Conservation (phyloP, 2,797 vertebrate species). For the Tokudaia tokunoshimensis region DNA sequence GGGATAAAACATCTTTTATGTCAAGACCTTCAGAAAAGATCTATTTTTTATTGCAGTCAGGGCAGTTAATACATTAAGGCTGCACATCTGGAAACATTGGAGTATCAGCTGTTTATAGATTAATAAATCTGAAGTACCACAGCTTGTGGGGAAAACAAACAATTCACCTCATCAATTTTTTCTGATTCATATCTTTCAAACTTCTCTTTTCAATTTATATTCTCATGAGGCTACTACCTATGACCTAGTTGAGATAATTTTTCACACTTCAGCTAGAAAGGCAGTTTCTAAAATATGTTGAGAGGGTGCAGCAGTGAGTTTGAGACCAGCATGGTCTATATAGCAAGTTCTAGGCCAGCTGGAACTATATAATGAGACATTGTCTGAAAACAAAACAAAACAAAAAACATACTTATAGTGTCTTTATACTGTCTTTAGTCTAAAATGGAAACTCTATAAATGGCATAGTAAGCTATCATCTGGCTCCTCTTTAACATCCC, state of each 20-base stretch:
- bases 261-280: not conserved
- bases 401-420: not conserved
- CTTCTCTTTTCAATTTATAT: not conserved
- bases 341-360: not conserved
- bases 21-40: constrained; percentile 14
- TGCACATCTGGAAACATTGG: not conserved
- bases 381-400: not conserved
- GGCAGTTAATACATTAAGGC: not conserved
- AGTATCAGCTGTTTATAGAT: not conserved
- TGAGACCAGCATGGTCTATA: not conserved
- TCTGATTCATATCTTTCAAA: not conserved
- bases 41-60: not conserved
- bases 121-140: not conserved
- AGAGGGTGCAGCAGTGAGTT: not conserved
- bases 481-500: not conserved
- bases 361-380: not conserved
- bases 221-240: not conserved
- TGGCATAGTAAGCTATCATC: not conserved
- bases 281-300: constrained; percentile 15
- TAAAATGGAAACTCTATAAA: not conserved
- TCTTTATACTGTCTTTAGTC: not conserved
- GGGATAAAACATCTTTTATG: not conserved
- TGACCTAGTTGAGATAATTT: not conserved
- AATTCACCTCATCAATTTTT: not conserved
- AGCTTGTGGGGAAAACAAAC: not conserved